Evolutionary conservation across 1,140 invertebrate species (phyloP).

Genomic region (Sminthurinus signatus): DNA sequence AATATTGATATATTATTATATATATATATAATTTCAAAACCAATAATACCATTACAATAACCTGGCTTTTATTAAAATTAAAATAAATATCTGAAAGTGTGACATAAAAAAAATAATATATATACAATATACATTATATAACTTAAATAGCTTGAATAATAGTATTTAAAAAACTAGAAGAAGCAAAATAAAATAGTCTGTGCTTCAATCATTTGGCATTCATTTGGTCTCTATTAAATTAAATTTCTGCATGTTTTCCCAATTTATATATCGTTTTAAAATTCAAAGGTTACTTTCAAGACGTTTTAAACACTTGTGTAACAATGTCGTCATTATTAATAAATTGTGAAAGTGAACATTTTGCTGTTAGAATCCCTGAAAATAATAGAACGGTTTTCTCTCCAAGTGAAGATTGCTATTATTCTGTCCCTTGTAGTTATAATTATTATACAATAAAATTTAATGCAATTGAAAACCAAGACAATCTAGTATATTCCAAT

Average conservation of each 20-base stretch:
- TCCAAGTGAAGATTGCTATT: neutral
- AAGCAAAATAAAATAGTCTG: too few species aligned
- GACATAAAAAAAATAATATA: too few species aligned
- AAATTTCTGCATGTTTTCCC: slow-evolving; percentile 12
- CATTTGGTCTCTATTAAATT: neutral
- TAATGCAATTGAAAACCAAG: neutral
- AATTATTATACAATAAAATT: neutral
- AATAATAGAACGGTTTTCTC: neutral
- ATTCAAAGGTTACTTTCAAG: neutral
- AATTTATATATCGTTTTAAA: neutral
- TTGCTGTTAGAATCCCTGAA: slow-evolving; percentile 6
- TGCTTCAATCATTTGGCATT: too few species aligned
- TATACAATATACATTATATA: too few species aligned
- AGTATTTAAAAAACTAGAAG: too few species aligned
- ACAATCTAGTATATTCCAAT: neutral
- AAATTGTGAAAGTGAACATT: neutral
- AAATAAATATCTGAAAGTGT: too few species aligned
- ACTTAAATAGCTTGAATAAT: too few species aligned
- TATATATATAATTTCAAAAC: too few species aligned
- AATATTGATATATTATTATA: too few species aligned
- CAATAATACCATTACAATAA: too few species aligned
- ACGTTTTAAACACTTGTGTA: neutral
- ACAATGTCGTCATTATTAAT: slow-evolving; percentile 1
- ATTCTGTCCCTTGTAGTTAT: neutral
- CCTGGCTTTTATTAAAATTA: too few species aligned